Evolutionary conservation across 2,113 vertebrate species (phyloP), one percentile per base, ranked within the genome.

Genomic region (Pipa parva): DNA sequence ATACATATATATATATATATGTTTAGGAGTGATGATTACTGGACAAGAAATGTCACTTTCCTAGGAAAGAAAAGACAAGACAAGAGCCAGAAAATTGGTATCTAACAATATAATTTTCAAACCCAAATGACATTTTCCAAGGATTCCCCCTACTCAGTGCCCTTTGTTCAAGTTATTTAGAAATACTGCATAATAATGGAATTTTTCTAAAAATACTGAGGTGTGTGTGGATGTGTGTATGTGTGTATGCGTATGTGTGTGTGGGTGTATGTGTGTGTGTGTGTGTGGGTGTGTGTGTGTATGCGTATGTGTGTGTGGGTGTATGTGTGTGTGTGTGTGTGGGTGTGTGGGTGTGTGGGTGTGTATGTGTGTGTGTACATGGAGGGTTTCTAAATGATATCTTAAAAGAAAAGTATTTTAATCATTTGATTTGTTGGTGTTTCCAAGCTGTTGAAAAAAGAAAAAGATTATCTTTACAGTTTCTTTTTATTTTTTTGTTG

Each of bases 91-190:
- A 15, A 42, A 17, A 42, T 42, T 42, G 39, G 13, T 15, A 42
- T 42, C 39, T 42, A 42, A 42, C 39, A 42, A 42, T 42, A 42
- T 42, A 42, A 42, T 42, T 42, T 42, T 42, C 13, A 42, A 42
- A 42, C n/a, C 17, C 6, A 17, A 42, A 42, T 42, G 39, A 42
- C 39, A 42, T 42, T 42, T 42, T 15, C 39, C 1, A 15, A 42
- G 39, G 39, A 42, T 42, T 42, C 17, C 39, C 39, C n/a, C 39
- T 42, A 17, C 17, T 42, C 17, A n/a, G 6, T 42, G 39, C 39
- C 39, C 39, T 42, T 42, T 42, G n/a, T 42, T 13, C n/a, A 17
- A 42, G n/a, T 42, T 42, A 42, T 42, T 42, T 42, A 42, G 15
- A 42, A 42, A 42, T 42, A 42, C 17, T 42, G 11, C 39, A 42